Percentiles rank a stretch among this genome's conserved stretches.
These are phyloP conservation scores for Araneus ventricosus DNA, from an alignment of 1,140 invertebrate species.

Conservation along the genomic window DNA sequence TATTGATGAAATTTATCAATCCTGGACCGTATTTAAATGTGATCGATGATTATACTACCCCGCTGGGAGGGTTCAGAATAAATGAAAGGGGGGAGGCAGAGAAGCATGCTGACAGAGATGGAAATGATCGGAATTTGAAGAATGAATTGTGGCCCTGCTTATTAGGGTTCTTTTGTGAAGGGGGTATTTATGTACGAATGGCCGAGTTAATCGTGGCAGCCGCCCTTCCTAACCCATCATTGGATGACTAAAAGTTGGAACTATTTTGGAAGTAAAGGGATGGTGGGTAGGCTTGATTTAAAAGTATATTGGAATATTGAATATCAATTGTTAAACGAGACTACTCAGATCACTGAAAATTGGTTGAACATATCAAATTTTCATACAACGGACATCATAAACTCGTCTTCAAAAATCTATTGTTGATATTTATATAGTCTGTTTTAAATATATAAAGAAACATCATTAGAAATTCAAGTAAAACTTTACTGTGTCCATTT, in stretches of 20 bases:
- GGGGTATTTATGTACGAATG: slow-evolving; percentile 25
- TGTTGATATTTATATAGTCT: no score
- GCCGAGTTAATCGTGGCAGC: not conserved
- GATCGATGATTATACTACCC: slow-evolving; percentile 22
- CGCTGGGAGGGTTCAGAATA: not conserved
- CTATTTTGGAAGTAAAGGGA: not conserved
- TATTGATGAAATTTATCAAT: slow-evolving; percentile 32
- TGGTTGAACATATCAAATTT: no score
- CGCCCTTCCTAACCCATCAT: not conserved
- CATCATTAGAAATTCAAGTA: no score
- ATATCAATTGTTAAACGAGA: no score
- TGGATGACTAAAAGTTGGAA: not conserved
- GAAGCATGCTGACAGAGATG: not conserved
- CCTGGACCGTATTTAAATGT: not conserved
- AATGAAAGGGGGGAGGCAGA: not conserved
- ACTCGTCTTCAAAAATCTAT: no score
- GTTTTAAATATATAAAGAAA: no score
- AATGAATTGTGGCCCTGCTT: slow-evolving; percentile 42
- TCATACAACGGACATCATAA: no score
- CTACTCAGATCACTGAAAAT: no score
- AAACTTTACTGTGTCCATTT: no score
- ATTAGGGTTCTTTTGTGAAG: slow-evolving; percentile 31
- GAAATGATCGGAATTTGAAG: slow-evolving; percentile 40
- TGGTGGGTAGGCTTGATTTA: not conserved
- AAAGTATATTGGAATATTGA: no score